Percentiles rank a stretch among this genome's conserved stretches.
Conservation (phyloP, 2,888 invertebrate species). For the Cephus pulcher region DNA sequence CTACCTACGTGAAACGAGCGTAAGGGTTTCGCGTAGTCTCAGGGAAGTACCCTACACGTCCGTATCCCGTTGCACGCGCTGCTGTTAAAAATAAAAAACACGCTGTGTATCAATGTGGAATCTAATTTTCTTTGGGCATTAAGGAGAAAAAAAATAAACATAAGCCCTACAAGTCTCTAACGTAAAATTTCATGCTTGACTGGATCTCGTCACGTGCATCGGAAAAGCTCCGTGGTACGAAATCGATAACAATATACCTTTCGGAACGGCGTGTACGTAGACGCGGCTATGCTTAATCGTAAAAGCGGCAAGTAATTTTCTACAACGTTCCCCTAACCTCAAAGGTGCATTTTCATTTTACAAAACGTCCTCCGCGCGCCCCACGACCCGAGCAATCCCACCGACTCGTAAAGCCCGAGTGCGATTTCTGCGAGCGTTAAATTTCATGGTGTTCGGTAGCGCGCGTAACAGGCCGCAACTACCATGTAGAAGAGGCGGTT, state of each 20-base stretch:
- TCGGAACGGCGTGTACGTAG: background rate
- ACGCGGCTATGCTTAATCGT: background rate
- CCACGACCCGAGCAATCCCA: background rate
- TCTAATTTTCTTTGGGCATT: background rate
- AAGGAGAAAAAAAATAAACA: background rate
- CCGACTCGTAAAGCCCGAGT: background rate
- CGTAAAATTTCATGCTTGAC: background rate
- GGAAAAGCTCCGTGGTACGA: background rate
- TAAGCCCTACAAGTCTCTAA: background rate
- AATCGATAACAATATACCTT: background rate
- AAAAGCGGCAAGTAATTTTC: background rate
- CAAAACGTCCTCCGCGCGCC: background rate
- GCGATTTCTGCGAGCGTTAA: background rate
- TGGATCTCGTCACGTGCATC: background rate
- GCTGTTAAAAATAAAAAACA: background rate
- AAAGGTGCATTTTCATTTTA: background rate
- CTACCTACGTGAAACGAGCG: background rate
- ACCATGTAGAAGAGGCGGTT: background rate
- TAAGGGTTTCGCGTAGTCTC: background rate
- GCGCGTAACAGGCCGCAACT: background rate
- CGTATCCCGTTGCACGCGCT: background rate
- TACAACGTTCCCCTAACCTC: background rate
- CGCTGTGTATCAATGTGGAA: background rate
- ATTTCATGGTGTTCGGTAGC: background rate
- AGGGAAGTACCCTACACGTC: background rate